Conservation (phyloP, 2,888 invertebrate species). For the Ophion ellenae region DNA sequence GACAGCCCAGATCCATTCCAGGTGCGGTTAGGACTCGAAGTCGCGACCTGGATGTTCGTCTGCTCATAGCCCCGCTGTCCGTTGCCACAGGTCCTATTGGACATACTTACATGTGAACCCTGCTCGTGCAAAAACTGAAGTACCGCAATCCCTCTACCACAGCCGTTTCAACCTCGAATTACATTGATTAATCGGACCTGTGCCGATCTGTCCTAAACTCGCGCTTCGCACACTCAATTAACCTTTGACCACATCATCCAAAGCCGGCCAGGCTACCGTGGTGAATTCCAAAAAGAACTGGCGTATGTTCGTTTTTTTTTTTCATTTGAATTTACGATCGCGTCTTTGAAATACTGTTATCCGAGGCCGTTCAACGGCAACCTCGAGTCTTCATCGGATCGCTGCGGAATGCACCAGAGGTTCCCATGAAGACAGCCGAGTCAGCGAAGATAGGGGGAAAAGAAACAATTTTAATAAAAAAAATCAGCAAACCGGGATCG, state of each 20-base stretch:
- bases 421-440: constrained; percentile 49
- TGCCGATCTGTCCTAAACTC: constrained; percentile 6
- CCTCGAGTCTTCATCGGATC: constrained; percentile 35
- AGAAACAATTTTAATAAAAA: constrained; percentile 23
- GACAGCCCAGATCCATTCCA: constrained; percentile 35
- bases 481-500: constrained; percentile 45
- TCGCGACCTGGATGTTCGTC: constrained; percentile 60
- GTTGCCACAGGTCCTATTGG: constrained; percentile 32
- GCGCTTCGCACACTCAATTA: constrained; percentile 38
- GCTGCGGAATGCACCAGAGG: constrained; percentile 43
- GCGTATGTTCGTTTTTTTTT: background rate
- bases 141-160: constrained; percentile 50
- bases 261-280: constrained; percentile 17
- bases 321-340: constrained; percentile 25
- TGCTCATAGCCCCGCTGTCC: constrained; percentile 7
- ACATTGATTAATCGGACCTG: constrained; percentile 39
- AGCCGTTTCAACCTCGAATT: constrained; percentile 14
- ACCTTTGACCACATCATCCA: constrained; percentile 19
- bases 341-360: constrained; percentile 51
- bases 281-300: constrained; percentile 7
- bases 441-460: constrained; percentile 1
- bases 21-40: constrained; percentile 60
- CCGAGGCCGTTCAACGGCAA: constrained; percentile 23
- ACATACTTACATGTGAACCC: constrained; percentile 22
- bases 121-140: constrained; percentile 17